Evolutionary conservation across 2,797 vertebrate species (phyloP).

Genomic region (Vespertilio murinus): DNA sequence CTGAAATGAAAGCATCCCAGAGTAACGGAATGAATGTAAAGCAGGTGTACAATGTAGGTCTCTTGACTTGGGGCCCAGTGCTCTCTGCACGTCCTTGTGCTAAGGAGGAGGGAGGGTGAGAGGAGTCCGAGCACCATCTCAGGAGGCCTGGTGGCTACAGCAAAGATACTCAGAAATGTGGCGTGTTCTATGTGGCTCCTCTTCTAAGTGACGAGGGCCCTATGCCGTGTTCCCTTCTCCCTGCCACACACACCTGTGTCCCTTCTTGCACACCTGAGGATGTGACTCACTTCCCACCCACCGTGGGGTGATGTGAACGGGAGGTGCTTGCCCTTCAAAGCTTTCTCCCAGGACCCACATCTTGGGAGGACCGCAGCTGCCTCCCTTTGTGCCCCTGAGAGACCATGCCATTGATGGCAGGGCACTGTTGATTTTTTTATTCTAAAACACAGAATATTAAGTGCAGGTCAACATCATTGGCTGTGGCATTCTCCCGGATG

Average conservation of each 20-base stretch:
- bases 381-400: background rate
- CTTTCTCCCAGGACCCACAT: background rate
- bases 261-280: no score
- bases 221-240: background rate
- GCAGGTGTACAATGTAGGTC: background rate
- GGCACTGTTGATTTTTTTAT: background rate
- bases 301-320: background rate
- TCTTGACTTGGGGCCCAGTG: background rate
- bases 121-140: background rate
- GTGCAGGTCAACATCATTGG: background rate
- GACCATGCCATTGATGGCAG: background rate
- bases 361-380: background rate
- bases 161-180: background rate
- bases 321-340: background rate
- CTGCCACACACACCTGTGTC: rapidly evolving
- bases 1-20: background rate
- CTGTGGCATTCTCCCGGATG: background rate
- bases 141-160: no score
- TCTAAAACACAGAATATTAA: slow-evolving; percentile 30
- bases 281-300: background rate
- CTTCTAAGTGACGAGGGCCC: background rate
- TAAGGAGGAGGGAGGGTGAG: background rate
- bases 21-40: background rate
- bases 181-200: background rate
- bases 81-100: background rate